phyloP scores from a whole-genome alignment of 2,888 invertebrate genomes.

The Conistra vaccinii region DNA sequence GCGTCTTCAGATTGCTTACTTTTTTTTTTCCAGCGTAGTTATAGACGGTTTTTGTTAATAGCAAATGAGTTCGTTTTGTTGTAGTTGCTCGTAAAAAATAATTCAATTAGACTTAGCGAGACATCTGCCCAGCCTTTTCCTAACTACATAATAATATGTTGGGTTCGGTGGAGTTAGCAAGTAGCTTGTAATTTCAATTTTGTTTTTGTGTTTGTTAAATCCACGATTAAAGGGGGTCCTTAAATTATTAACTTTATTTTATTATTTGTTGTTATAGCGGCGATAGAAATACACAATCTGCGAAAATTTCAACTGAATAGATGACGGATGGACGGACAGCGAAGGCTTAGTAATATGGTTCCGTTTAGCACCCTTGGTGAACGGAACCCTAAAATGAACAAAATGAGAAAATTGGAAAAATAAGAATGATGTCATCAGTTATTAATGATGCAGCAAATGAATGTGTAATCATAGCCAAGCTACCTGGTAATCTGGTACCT shows the following conservation, averaged over 20 bases:
- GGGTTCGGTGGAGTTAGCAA: background rate
- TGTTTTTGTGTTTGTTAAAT: background rate
- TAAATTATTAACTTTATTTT: no score
- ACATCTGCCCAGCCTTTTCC: background rate
- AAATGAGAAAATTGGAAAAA: background rate
- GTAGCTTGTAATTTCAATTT: background rate
- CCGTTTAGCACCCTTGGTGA: no score
- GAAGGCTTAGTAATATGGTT: no score
- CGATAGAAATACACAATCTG: no score
- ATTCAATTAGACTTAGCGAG: background rate
- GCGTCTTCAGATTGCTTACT: background rate
- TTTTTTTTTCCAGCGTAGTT: slow-evolving; percentile 13
- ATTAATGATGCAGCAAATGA: slow-evolving; percentile 11
- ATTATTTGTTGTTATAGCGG: no score
- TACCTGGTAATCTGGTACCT: background rate
- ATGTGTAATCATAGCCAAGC: slow-evolving; percentile 6
- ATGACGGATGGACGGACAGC: no score
- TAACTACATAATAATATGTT: background rate
- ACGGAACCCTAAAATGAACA: no score
- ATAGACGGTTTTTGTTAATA: background rate
- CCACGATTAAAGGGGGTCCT: no score
- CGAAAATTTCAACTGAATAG: no score
- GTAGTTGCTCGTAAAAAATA: background rate
- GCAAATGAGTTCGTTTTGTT: background rate
- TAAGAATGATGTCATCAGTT: background rate